A percentile compares a stretch with the other conserved stretches of the same genome.
Evolutionary conservation across 2,797 vertebrate genomes (phyloP).

Genomic region (Manis javanica): DNA sequence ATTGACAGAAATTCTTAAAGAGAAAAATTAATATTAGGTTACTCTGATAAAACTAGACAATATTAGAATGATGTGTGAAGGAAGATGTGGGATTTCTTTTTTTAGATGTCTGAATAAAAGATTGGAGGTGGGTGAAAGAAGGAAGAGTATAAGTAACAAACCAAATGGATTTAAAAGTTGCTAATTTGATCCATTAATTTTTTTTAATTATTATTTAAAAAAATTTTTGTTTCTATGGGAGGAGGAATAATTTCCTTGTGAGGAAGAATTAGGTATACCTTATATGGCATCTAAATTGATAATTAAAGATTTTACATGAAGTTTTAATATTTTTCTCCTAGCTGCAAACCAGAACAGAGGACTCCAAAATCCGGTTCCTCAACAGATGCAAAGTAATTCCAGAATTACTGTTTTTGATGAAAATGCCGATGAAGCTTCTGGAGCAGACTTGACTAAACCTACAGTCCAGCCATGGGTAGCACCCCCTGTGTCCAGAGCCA

Average conservation of each 20-base stretch:
- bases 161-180: constrained; percentile 3
- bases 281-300: constrained; percentile 35
- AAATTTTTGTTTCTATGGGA: neutral
- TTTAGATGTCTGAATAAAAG: neutral
- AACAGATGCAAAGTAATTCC: constrained; percentile 75
- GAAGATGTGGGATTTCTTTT: neutral
- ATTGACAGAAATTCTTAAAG: constrained; percentile 24
- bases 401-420: constrained; percentile 93
- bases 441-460: constrained; percentile 82
- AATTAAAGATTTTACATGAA: constrained; percentile 53
- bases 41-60: constrained; percentile 3
- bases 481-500: constrained; percentile 90
- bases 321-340: constrained; percentile 76
- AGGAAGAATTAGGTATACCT: neutral
- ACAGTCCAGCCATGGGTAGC: constrained; percentile 90
- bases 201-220: neutral
- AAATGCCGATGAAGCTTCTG: constrained; percentile 83
- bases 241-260: neutral
- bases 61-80: constrained; percentile 27
- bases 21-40: neutral
- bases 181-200: neutral
- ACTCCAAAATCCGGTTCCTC: constrained; percentile 80
- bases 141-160: neutral
- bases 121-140: neutral
- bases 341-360: constrained; percentile 87